These are phyloP conservation scores for Nowickia ferox DNA, from an alignment of 2,888 invertebrate genomes.

Conservation along the genomic window DNA sequence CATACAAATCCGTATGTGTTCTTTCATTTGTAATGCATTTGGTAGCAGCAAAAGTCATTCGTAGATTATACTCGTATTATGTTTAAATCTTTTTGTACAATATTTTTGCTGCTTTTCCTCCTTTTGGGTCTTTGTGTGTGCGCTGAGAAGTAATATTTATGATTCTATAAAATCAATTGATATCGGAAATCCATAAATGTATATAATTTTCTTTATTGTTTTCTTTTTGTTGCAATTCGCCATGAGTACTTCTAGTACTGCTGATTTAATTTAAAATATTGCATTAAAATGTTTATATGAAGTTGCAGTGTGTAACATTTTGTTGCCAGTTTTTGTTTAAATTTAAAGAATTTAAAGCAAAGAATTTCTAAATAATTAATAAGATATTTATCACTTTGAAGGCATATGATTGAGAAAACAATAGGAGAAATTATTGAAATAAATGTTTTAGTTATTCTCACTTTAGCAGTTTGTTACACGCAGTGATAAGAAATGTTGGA, in stretches of 20 bases:
- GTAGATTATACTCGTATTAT: conserved; percentile 57
- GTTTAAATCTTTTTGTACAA: conserved; percentile 42
- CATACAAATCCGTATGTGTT: conserved; percentile 24
- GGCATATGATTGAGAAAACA: not conserved
- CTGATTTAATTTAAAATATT: conserved; percentile 51
- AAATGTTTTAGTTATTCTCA: conserved; percentile 34
- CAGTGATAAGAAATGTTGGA: not conserved
- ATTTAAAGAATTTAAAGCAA: conserved; percentile 15
- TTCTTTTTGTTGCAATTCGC: conserved; percentile 25
- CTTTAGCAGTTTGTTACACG: conserved; percentile 35
- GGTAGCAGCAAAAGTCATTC: conserved; percentile 57
- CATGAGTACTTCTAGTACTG: conserved; percentile 33
- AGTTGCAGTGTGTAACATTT: conserved; percentile 47
- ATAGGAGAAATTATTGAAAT: conserved; percentile 14
- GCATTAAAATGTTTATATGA: conserved; percentile 38
- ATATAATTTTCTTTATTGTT: conserved; percentile 33
- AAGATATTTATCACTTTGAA: conserved; percentile 23
- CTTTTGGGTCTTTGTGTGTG: conserved; percentile 14
- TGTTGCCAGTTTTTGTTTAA: conserved; percentile 37
- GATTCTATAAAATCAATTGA: conserved; percentile 65
- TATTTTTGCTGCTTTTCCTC: not conserved
- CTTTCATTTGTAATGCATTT: conserved; percentile 41
- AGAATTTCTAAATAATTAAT: conserved; percentile 45
- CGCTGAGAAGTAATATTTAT: conserved; percentile 26
- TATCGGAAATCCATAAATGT: conserved; percentile 67